Evolutionary conservation across 2,888 invertebrate genomes (phyloP).

Genomic region (Cheilosia impressa): DNA sequence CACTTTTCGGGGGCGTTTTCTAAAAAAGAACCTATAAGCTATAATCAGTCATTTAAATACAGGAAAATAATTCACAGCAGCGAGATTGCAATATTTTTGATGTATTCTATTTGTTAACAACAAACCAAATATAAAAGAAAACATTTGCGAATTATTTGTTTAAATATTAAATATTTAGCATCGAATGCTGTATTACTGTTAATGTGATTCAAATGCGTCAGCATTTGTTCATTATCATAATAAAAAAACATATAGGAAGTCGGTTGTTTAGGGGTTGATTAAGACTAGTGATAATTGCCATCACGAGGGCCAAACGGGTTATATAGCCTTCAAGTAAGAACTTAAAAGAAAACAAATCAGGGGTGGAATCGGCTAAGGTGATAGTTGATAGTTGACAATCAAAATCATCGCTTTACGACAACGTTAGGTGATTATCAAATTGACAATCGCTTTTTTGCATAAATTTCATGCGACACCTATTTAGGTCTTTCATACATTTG

Average conservation of each 20-base stretch:
- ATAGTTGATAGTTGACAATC: too few relatives aligned
- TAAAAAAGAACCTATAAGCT: too few relatives aligned
- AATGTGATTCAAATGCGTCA: not conserved
- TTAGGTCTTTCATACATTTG: too few relatives aligned
- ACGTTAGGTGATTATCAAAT: too few relatives aligned
- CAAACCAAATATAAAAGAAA: not conserved
- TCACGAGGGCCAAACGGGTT: not conserved
- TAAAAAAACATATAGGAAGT: not conserved
- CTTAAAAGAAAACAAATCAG: not conserved
- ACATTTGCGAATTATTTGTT: slow-evolving; percentile 16
- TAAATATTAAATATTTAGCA: slow-evolving; percentile 8
- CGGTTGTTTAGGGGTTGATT: not conserved
- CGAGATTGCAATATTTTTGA: not conserved
- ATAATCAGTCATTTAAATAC: too few relatives aligned
- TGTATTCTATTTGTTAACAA: not conserved
- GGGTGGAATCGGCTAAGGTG: too few relatives aligned
- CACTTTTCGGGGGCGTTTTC: too few relatives aligned
- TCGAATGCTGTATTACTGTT: not conserved
- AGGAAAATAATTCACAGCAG: too few relatives aligned
- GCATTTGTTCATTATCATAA: not conserved
- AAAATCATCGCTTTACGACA: too few relatives aligned
- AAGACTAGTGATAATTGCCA: not conserved
- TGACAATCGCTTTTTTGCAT: too few relatives aligned
- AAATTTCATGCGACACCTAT: too few relatives aligned
- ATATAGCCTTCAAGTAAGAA: not conserved